Conservation (phyloP, 2,888 invertebrate genomes). For the Cephalotes varians region DNA sequence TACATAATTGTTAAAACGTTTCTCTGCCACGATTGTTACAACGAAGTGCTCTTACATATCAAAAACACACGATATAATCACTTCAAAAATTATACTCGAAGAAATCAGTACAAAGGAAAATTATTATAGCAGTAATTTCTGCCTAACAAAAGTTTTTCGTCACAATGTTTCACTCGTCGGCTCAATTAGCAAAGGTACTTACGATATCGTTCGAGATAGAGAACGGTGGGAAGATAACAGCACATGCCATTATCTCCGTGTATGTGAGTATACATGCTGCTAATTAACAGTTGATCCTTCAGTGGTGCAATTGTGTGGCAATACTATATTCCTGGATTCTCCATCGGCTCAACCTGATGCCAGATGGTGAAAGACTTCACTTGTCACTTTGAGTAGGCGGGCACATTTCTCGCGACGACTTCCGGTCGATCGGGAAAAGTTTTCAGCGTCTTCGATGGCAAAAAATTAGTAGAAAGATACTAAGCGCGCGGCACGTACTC, state of each 20-base stretch:
- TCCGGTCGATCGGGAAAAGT: conserved; percentile 39
- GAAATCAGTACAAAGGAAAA: too few species aligned
- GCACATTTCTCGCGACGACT: conserved; percentile 55
- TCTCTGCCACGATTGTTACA: background rate
- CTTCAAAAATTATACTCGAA: background rate
- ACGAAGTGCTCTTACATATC: background rate
- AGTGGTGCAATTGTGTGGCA: conserved; percentile 32
- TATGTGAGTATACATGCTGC: conserved; percentile 83
- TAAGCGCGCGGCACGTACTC: conserved; percentile 3
- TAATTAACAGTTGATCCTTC: conserved; percentile 67
- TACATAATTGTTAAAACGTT: background rate
- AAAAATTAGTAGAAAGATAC: background rate
- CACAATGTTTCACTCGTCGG: background rate
- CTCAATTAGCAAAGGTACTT: conserved; percentile 73
- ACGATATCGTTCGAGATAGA: conserved; percentile 83
- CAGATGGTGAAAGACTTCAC: conserved; percentile 14
- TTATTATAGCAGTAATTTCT: background rate
- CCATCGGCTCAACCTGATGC: conserved; percentile 43
- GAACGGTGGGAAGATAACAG: conserved; percentile 83
- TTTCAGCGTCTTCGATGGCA: conserved; percentile 1
- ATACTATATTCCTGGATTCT: conserved; percentile 43
- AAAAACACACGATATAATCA: background rate
- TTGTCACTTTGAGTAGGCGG: conserved; percentile 47
- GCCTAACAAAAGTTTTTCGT: background rate
- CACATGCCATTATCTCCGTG: conserved; percentile 84